Evolutionary conservation across 37 sponge, comb jelly and placozoan species (phyloP).

Genomic region (Cliona cf. orientalis): DNA sequence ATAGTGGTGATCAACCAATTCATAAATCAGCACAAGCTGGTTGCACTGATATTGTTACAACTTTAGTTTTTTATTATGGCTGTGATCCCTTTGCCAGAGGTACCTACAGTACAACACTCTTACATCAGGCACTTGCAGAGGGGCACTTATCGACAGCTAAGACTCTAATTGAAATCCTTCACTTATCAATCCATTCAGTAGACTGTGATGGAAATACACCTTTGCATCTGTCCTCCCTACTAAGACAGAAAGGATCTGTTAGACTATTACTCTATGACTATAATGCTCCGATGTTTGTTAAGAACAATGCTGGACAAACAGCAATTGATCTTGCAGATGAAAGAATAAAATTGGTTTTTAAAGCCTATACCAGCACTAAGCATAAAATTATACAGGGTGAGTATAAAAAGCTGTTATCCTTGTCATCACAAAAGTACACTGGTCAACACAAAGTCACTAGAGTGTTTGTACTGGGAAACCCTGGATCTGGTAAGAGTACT

Average conservation of each 20-base stretch:
- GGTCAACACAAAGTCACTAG: neutral
- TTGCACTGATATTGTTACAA: conserved; percentile 9
- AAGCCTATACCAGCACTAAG: neutral
- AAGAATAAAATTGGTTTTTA: neutral
- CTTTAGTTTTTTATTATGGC: conserved; percentile 34
- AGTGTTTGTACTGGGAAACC: conserved; percentile 42
- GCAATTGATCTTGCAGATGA: conserved; percentile 5
- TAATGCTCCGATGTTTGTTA: conserved; percentile 21
- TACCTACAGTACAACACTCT: neutral
- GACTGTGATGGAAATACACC: conserved; percentile 17
- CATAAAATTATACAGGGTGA: neutral
- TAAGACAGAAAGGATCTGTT: neutral
- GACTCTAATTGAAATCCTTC: no score
- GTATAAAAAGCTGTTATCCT: neutral
- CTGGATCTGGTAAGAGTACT: conserved; percentile 61
- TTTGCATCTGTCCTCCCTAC: neutral
- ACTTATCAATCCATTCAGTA: neutral
- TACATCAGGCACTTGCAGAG: conserved; percentile 7
- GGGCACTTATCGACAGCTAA: neutral
- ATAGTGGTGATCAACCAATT: neutral
- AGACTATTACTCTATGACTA: neutral
- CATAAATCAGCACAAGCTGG: conserved; percentile 1
- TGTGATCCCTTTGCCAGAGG: conserved; percentile 12
- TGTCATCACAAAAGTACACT: neutral
- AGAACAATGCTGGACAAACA: conserved; percentile 12